Base-by-base conservation (phyloP, 2,797 vertebrate species). In the Odontamblyopus lacepedii region DNA sequence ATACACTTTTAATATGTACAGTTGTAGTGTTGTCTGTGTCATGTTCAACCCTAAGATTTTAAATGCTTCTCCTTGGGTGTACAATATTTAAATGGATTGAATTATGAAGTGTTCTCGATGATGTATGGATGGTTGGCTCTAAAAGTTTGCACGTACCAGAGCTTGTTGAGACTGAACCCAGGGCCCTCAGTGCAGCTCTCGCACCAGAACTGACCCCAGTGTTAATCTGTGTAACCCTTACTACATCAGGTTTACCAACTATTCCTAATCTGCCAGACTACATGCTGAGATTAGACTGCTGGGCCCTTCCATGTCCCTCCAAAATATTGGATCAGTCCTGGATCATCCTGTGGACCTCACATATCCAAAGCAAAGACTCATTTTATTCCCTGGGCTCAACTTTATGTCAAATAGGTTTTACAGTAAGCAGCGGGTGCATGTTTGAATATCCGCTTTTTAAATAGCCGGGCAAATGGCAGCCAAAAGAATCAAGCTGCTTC, bases 241-340 rank as follows among this genome's bases (percentile, higher is more conserved):
- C 71, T 78, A 78, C 75, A 82, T 83, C 78, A 85, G 85, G 84
- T 88, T 87, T 78, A 84, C 86, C 73, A 81, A 83, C 5, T 81
- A 78, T 71, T 53, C 73, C 71, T 89, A 87, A 91, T 92, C 90
- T 86, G 83, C 72, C 73, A 62, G 57, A 27, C 83, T 82, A 82
- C 81, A 80, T 89, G 85, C 73, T 80, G 77, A 82, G 88, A 92
- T 93, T 89, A 92, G 85, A 77, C 64, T 55, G 63, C 76, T 83
- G 78, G 79, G 48, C 71, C 79, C 75, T 73, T 41, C 75, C 82
- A 80, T 85, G 53, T 82, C 83, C 77, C 67, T 87, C 88, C 80
- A 91, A 91, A 57, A 92, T 89, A 91, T 89, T 87, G 83, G 88
- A 91, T 92, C 83, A 92, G 86, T 82, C 78, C 71, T 69, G 89